Base-by-base conservation (phyloP, 2,888 invertebrate genomes). In the Tachystola acroxantha region DNA sequence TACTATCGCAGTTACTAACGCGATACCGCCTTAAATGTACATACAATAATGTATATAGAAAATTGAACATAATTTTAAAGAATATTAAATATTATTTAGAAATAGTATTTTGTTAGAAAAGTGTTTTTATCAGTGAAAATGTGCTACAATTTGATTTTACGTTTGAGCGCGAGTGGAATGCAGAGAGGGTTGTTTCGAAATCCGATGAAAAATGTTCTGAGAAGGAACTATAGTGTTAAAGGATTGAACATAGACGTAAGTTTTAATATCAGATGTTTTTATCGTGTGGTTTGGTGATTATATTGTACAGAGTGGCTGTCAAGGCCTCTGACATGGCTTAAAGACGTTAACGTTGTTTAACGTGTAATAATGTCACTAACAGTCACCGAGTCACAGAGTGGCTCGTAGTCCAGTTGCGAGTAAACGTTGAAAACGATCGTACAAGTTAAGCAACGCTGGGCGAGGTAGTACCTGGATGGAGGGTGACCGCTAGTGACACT, bases 151-250 rank as follows among this genome's bases (percentile, higher is more conserved):
- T 50, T 76, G 10, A 36, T 68, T 6, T 39, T 60, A 19, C 56
- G 63, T 13, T 46, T 70, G 13, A 62, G 56, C 40, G 45, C 55
- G 20, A 54, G 56, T 50, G 63, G 57, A 25, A 44, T 58, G 25
- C 60, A 39, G 19, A 53, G 50, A 32, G 50, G 45, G 29, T 29
- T 61, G 31, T 47, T 59, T 24, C 44, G 45, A 2, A 40, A 34
- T 36, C 24, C 48, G 11, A 50, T 38, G 2, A 56, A 39, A 27
- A 41, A 60, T 13, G 43, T 45, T 22, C 52, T 59, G 22, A 50
- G 48, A 3, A 61, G 78, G 44, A 59, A 57, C 35, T 82, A 79
- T 43, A 71, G 65, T 26, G 69, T 79, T 0, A 62, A 70, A 41
- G 72, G 69, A 46, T 39, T 55, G 28, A 45, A 57, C 33, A 45